Percentiles rank a stretch among this genome's conserved stretches.
These are phyloP conservation scores for Cheilosia grossa DNA, from an alignment of 2,888 invertebrate species.

Conservation along the genomic window DNA sequence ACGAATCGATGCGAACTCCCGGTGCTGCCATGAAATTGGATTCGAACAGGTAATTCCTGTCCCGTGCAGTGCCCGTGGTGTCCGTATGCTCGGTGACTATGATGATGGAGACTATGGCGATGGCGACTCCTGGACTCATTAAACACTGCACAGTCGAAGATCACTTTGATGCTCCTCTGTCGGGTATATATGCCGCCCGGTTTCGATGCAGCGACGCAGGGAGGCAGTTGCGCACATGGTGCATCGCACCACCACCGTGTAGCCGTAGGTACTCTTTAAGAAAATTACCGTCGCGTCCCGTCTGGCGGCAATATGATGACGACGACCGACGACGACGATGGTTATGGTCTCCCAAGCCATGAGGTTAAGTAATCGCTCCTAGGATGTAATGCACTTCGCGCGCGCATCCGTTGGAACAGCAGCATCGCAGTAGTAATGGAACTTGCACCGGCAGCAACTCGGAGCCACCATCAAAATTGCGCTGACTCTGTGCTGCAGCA, in stretches of 20 bases:
- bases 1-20: slow-evolving; percentile 31
- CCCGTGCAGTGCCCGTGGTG: slow-evolving; percentile 18
- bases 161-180: slow-evolving; percentile 39
- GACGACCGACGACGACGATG: slow-evolving; percentile 36
- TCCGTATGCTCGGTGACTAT: slow-evolving; percentile 14
- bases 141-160: slow-evolving; percentile 58
- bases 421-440: slow-evolving; percentile 71
- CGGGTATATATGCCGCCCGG: slow-evolving; percentile 26
- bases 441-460: slow-evolving; percentile 67
- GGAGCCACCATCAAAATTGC: slow-evolving; percentile 67
- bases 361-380: slow-evolving; percentile 74
- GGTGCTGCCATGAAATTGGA: slow-evolving; percentile 65
- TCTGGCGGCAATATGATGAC: slow-evolving; percentile 49
- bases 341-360: slow-evolving; percentile 59
- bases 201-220: slow-evolving; percentile 51
- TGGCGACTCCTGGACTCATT: slow-evolving; percentile 70
- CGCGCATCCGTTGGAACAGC: slow-evolving; percentile 68
- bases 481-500: slow-evolving; percentile 9
- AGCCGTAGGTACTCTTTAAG: slow-evolving; percentile 74
- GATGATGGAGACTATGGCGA: slow-evolving; percentile 29
- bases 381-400: slow-evolving; percentile 73
- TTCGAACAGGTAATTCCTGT: slow-evolving; percentile 63
- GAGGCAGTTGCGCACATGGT: slow-evolving; percentile 12
- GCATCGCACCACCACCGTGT: slow-evolving; percentile 39
- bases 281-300: slow-evolving; percentile 74